phyloP scores from a whole-genome alignment of 2,113 vertebrate species.

The Oreocharis arfaki region DNA sequence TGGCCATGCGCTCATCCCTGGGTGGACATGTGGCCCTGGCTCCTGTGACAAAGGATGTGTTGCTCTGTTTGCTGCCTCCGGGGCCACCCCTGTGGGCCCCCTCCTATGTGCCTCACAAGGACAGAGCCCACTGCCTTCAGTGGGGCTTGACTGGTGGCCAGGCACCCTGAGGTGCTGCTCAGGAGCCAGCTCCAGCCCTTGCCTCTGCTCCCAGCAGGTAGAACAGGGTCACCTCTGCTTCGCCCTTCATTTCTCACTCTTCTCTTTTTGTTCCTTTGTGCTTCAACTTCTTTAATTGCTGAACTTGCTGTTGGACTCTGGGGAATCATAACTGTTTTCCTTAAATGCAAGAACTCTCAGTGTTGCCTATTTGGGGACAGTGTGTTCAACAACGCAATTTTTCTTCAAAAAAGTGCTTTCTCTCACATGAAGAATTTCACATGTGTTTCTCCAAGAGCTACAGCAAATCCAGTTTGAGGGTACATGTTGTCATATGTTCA shows the following conservation, averaged over 20 bases:
- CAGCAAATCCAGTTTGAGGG: background rate
- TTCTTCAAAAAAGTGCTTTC: background rate
- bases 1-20: rapidly evolving
- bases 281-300: background rate
- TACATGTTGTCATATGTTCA: background rate
- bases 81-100: rapidly evolving
- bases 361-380: background rate
- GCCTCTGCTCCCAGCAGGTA: background rate
- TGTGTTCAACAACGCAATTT: background rate
- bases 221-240: background rate
- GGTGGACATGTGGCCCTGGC: background rate
- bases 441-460: background rate
- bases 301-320: background rate
- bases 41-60: rapidly evolving
- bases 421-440: background rate
- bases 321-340: background rate
- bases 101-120: background rate
- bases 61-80: background rate
- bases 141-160: background rate
- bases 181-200: background rate
- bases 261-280: background rate
- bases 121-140: background rate
- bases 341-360: background rate
- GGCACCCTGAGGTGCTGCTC: background rate
- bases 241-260: background rate